A percentile compares a stretch with the other conserved stretches of the same genome.
Evolutionary conservation across 92 coral and sea anemone genomes (phyloP).

Genomic region (Palythoa grandiflora): DNA sequence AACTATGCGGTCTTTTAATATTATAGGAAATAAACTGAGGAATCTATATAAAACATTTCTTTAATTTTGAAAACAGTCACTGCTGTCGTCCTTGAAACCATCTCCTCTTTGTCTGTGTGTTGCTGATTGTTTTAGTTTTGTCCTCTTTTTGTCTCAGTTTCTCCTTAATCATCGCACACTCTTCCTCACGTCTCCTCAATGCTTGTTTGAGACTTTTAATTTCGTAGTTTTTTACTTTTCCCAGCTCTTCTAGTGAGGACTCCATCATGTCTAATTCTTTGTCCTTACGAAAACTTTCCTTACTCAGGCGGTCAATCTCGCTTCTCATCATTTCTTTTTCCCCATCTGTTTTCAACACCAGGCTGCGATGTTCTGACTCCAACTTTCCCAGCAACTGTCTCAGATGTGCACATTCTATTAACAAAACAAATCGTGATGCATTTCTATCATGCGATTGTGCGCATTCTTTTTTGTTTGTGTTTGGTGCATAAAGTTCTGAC

Average conservation of each 20-base stretch:
- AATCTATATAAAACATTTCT: too few species aligned
- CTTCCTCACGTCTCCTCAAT: slow-evolving; percentile 30
- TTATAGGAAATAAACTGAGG: too few species aligned
- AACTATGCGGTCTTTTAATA: too few species aligned
- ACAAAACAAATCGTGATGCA: slow-evolving; percentile 15
- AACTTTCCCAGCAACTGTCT: not conserved
- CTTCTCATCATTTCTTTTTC: slow-evolving; percentile 15
- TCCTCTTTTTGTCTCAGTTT: not conserved
- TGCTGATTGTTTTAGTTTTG: not conserved
- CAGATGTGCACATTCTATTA: slow-evolving; percentile 11
- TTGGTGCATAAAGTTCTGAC: too few species aligned
- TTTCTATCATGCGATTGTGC: slow-evolving; percentile 11
- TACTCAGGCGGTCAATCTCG: not conserved
- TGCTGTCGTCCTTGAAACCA: not conserved
- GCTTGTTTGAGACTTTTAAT: not conserved
- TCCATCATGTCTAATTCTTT: too few species aligned
- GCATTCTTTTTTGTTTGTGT: too few species aligned
- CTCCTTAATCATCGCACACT: not conserved
- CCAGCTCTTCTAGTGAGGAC: too few species aligned
- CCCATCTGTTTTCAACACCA: not conserved
- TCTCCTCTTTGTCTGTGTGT: not conserved
- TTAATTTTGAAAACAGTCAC: not conserved
- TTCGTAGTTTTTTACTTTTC: too few species aligned
- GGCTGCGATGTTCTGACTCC: slow-evolving; percentile 17
- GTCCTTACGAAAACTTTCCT: too few species aligned